A percentile compares a stretch with the other conserved stretches of the same genome.
These are phyloP conservation scores for Dynastes tityus DNA, from an alignment of 2,888 invertebrate species.

Conservation along the genomic window DNA sequence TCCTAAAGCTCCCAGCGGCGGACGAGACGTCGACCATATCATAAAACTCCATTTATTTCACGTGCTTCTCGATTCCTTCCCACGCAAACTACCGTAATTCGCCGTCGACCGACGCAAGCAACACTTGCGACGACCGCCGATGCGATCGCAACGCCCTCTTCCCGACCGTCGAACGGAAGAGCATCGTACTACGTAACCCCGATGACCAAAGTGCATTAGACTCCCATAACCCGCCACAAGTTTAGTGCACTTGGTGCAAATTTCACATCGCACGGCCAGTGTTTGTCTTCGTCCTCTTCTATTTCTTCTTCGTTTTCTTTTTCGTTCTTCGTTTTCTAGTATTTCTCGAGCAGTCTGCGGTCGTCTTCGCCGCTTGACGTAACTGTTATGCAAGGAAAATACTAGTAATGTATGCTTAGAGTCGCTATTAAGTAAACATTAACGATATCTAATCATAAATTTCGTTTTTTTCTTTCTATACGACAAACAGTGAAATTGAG, in stretches of 20 bases:
- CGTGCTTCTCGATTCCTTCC: conserved; percentile 46
- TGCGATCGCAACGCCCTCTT: conserved; percentile 16
- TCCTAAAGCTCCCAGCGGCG: conserved; percentile 7
- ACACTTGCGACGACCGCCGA: conserved; percentile 24
- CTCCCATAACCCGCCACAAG: conserved; percentile 51
- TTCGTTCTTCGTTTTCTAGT: neutral
- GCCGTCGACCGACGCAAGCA: neutral
- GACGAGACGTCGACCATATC: conserved; percentile 1
- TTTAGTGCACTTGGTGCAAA: conserved; percentile 50
- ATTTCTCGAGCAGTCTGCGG: conserved; percentile 11
- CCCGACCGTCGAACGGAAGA: conserved; percentile 52
- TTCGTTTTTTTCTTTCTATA: too few relatives aligned
- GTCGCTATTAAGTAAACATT: neutral
- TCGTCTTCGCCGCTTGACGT: conserved; percentile 6
- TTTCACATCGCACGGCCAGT: conserved; percentile 11
- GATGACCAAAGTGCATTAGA: conserved; percentile 53
- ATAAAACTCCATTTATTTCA: conserved; percentile 47
- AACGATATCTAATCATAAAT: too few relatives aligned
- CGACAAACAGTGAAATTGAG: too few relatives aligned
- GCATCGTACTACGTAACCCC: conserved; percentile 57
- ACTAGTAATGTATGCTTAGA: neutral
- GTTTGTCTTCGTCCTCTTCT: conserved; percentile 15
- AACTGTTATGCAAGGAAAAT: conserved; percentile 24
- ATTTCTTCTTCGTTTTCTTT: conserved; percentile 6
- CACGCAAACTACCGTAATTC: conserved; percentile 58